A percentile compares a stretch with the other conserved stretches of the same genome.
These are phyloP conservation scores for Gorsachius goisagi DNA, from an alignment of 2,113 vertebrate species.

Conservation along the genomic window DNA sequence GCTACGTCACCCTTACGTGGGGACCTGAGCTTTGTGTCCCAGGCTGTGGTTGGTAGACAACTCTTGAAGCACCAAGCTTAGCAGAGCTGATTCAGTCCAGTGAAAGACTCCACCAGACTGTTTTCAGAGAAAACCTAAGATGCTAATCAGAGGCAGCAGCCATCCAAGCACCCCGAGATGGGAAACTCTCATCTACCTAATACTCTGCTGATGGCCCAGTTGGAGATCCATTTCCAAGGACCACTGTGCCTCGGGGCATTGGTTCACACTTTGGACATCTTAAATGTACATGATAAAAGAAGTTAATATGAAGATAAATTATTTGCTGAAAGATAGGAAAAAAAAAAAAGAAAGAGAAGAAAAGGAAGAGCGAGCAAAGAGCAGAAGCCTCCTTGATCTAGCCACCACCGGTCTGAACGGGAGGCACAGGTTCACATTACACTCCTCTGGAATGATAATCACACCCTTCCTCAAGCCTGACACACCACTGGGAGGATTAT, in stretches of 20 bases:
- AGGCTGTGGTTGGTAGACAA: neutral
- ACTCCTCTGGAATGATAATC: slow-evolving; percentile 46
- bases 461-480: slow-evolving; percentile 34
- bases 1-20: accelerated
- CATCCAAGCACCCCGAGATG: neutral
- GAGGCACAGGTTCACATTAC: slow-evolving; percentile 22
- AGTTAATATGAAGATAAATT: neutral
- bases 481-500: slow-evolving; percentile 35
- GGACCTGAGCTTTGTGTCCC: neutral
- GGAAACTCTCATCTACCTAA: neutral
- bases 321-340: neutral
- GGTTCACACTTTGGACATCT: neutral
- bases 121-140: neutral
- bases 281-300: neutral
- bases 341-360: neutral
- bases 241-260: neutral
- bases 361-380: neutral
- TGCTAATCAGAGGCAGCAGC: neutral
- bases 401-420: neutral
- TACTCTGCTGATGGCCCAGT: neutral
- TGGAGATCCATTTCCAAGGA: neutral
- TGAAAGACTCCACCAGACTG: neutral
- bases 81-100: neutral
- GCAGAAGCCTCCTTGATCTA: neutral
- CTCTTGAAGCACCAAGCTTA: neutral